These are phyloP conservation scores for Chiloscyllium punctatum DNA, from an alignment of 2,797 vertebrate genomes.

Conservation along the genomic window DNA sequence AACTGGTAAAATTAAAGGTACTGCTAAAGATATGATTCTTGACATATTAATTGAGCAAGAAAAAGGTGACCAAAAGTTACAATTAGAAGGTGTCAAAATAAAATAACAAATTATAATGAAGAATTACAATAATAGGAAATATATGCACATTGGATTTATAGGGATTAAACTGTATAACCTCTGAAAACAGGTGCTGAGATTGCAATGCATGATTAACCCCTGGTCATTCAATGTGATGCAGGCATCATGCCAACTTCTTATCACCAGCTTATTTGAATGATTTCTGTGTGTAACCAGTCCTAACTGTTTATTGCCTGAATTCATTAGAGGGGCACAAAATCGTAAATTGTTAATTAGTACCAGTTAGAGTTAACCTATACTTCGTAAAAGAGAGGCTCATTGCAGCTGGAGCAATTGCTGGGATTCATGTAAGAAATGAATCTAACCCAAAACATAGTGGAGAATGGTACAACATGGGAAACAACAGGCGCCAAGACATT, in stretches of 20 bases:
- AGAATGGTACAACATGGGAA: not conserved
- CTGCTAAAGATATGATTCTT: no score
- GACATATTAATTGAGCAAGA: not conserved
- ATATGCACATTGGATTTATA: not conserved
- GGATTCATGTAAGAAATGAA: not conserved
- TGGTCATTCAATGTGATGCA: not conserved
- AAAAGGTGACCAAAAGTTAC: not conserved
- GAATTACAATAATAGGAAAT: not conserved
- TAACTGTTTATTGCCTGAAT: not conserved
- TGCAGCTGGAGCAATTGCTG: not conserved
- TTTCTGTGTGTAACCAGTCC: not conserved
- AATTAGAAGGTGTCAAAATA: not conserved
- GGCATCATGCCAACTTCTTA: not conserved
- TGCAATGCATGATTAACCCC: not conserved
- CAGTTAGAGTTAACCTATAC: not conserved
- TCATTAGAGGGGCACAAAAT: not conserved
- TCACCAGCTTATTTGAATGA: not conserved
- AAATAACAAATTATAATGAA: not conserved
- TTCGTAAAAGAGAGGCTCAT: no score
- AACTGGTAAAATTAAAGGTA: not conserved
- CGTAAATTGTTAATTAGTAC: no score
- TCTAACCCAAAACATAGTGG: not conserved
- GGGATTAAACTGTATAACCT: not conserved
- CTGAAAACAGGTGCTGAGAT: not conserved
- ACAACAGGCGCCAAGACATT: not conserved